Conservation (phyloP, 2,888 invertebrate species). For the Caenorhabditis sp. region DNA sequence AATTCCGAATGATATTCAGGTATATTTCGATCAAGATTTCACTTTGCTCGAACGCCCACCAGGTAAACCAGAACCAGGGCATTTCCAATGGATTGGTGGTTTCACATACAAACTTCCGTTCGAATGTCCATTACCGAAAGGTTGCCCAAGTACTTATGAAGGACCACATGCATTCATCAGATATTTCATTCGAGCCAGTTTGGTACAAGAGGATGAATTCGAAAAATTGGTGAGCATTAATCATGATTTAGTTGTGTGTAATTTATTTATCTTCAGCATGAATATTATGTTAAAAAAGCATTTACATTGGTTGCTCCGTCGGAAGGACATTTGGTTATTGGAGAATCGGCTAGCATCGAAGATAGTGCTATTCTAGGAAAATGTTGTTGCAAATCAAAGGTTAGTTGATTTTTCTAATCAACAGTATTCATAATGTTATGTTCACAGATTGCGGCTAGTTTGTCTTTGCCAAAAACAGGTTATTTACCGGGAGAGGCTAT, state of each 20-base stretch:
- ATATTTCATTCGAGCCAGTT: conserved; percentile 64
- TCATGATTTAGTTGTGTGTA: neutral
- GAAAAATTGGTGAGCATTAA: conserved; percentile 21
- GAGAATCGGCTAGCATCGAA: conserved; percentile 51
- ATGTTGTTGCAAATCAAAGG: conserved; percentile 64
- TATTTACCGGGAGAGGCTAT: conserved; percentile 65
- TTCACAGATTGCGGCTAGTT: conserved; percentile 56
- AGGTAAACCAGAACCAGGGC: conserved; percentile 66
- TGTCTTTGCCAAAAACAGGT: conserved; percentile 61
- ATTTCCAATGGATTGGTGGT: conserved; percentile 67
- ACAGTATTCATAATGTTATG: neutral
- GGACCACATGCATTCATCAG: conserved; percentile 66
- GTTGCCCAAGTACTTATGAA: conserved; percentile 66
- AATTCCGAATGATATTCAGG: conserved; percentile 18
- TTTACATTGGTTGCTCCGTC: conserved; percentile 61
- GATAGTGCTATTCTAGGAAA: conserved; percentile 62
- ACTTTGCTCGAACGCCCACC: conserved; percentile 68
- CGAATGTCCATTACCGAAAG: conserved; percentile 66
- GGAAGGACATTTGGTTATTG: conserved; percentile 52
- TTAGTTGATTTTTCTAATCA: neutral
- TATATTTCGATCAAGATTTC: conserved; percentile 68
- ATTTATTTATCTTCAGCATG: conserved; percentile 48
- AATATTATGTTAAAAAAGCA: conserved; percentile 64
- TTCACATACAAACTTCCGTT: conserved; percentile 66
- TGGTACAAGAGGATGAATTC: conserved; percentile 60